Base-by-base conservation (phyloP, 2,113 vertebrate species). In the Rhadina sibilatrix region DNA sequence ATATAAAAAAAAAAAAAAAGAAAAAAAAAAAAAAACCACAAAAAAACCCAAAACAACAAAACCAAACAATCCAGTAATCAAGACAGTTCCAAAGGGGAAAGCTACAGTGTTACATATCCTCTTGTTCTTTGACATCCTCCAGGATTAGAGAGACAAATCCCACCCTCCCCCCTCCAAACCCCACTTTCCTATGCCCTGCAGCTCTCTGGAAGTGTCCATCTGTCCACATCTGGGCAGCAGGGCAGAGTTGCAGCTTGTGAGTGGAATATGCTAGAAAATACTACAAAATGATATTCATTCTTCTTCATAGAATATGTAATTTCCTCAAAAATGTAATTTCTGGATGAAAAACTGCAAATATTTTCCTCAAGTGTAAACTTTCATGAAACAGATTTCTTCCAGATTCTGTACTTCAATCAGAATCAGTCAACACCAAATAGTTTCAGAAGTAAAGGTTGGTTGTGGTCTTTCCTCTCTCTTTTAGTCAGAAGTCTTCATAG, bases 141-240 rank as follows among this genome's bases (percentile, higher is more conserved):
- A 49, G 53, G 54, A 68, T 15, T 3, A 77, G 9, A 3, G 31
- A 69, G 42, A 38, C 7, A 70, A 49, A 11, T 2, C 7, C 2
- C 9, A 2, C 7, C 2, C 8, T 40, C 40, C 40, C 38, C 38
- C 12, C 38, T 38, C 38, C 38, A 40, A 40, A 15, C 16, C 11
- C 4, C 21, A 15, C 15, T 82, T 71, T 44, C 12, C 49, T 37
- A 2, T 40, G 35, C 10, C 68, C 47, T 3, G 1, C 0, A 1
- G 46, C 68, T 64, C 27, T 60, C 28, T 53, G 66, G 38, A 80
- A 10, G 23, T 60, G 23, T 37, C 50, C 4, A 4, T 47, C 66
- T 81, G 61, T 35, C 80, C 80, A 56, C 40, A 87, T 60, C 57
- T 80, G 91, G 30, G 40, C 38, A 86, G 50, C 46, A 80, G 31